A percentile compares a stretch with the other conserved stretches of the same genome.
phyloP scores from a whole-genome alignment of 2,797 vertebrate genomes.

The Chloroceryle inda region DNA sequence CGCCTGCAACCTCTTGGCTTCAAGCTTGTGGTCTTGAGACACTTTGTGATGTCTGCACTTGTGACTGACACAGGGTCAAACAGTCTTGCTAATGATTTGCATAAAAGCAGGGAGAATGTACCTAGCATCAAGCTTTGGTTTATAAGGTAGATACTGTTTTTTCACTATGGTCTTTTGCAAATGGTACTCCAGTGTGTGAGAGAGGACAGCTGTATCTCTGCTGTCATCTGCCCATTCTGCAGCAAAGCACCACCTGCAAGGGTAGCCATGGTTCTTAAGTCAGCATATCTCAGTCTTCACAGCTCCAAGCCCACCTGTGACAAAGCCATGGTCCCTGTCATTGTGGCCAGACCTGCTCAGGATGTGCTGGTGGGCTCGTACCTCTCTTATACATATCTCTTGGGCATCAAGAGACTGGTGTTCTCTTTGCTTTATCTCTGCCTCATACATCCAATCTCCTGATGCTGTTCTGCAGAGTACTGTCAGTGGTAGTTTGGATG shows the following conservation, averaged over 20 bases:
- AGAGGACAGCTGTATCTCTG: background rate
- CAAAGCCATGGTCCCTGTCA: background rate
- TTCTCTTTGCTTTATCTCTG: background rate
- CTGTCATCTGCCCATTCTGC: background rate
- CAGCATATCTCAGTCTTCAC: background rate
- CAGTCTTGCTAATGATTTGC: background rate
- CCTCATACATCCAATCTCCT: background rate
- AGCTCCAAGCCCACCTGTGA: background rate
- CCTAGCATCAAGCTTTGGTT: background rate
- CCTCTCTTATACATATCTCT: background rate
- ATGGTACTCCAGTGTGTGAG: background rate
- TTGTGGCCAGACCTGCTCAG: background rate
- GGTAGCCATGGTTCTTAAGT: background rate
- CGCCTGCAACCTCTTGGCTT: slow-evolving; percentile 29
- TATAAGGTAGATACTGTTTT: background rate
- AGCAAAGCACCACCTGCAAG: background rate
- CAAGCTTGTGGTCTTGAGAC: slow-evolving; percentile 22
- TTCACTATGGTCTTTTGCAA: background rate
- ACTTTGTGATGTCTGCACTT: too few species aligned
- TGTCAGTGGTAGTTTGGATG: background rate
- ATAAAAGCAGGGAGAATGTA: background rate
- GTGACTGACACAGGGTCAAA: background rate
- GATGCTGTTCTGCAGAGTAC: background rate
- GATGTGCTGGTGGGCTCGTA: background rate
- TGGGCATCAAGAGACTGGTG: background rate